Conservation (phyloP, 2,113 vertebrate genomes). For the Hydrochoerus hydrochaeris region DNA sequence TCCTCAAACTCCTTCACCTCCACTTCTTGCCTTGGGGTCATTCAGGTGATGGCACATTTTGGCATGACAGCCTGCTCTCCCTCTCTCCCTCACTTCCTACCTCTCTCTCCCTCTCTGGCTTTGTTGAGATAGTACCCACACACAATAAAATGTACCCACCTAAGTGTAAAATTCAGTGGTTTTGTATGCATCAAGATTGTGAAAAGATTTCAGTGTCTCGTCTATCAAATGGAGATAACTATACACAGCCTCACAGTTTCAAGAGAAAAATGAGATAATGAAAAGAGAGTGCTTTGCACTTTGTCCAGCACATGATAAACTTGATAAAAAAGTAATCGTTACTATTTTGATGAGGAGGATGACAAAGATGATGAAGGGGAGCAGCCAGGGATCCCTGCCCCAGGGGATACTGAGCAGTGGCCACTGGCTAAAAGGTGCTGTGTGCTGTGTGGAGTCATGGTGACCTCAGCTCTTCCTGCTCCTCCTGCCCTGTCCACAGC, state of each 20-base stretch:
- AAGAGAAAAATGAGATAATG: background rate
- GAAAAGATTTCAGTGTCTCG: background rate
- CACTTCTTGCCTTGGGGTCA: rapidly evolving
- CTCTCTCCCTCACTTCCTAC: background rate
- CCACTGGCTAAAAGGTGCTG: background rate
- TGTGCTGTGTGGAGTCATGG: background rate
- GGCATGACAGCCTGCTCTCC: background rate
- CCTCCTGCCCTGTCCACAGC: background rate
- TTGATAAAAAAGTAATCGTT: background rate
- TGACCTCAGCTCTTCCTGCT: background rate
- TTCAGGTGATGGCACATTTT: background rate
- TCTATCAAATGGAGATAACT: background rate
- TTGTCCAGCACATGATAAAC: rapidly evolving
- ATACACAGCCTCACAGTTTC: background rate
- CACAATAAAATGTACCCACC: background rate
- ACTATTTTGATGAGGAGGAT: background rate
- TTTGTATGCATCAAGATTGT: background rate
- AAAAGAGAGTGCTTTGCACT: background rate
- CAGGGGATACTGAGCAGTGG: rapidly evolving
- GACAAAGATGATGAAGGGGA: background rate
- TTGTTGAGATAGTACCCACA: background rate
- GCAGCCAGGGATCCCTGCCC: background rate
- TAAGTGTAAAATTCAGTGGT: background rate
- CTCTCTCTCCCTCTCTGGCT: background rate
- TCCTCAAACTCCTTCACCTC: background rate